A percentile compares a stretch with the other conserved stretches of the same genome.
Conservation (phyloP, 2,113 vertebrate species). For the Oostethus manadensis region DNA sequence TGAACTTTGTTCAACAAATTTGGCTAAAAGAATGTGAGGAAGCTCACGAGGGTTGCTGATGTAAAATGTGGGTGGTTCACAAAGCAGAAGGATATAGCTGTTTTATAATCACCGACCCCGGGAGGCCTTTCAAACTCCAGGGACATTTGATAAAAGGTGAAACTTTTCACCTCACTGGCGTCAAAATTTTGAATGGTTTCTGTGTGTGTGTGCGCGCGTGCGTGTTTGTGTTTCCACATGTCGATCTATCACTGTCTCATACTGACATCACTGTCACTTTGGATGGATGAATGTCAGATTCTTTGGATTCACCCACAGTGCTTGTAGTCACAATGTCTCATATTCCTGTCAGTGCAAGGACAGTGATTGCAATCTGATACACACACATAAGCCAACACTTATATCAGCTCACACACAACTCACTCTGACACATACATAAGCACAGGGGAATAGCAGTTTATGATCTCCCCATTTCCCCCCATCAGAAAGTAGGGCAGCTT, state of each 20-base stretch:
- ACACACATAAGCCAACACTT: slow-evolving; percentile 18
- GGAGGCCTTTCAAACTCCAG: slow-evolving; percentile 35
- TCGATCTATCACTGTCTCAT: slow-evolving; percentile 59
- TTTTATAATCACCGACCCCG: slow-evolving; percentile 45
- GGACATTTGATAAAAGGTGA: slow-evolving; percentile 51
- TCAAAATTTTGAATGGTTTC: slow-evolving; percentile 36
- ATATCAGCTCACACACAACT: slow-evolving; percentile 2
- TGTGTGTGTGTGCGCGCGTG: slow-evolving; percentile 21
- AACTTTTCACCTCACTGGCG: slow-evolving; percentile 49
- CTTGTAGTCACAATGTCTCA: slow-evolving; percentile 59
- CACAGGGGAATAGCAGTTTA: slow-evolving; percentile 54
- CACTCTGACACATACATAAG: slow-evolving; percentile 27
- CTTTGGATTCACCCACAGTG: slow-evolving; percentile 61
- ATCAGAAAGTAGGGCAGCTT: slow-evolving; percentile 70
- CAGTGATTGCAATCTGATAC: slow-evolving; percentile 53
- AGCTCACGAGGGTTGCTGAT: slow-evolving; percentile 25
- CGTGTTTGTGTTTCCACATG: slow-evolving; percentile 33
- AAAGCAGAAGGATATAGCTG: slow-evolving; percentile 42
- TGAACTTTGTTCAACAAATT: slow-evolving; percentile 46
- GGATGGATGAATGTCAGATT: slow-evolving; percentile 64
- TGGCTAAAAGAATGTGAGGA: slow-evolving; percentile 34
- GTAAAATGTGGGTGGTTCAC: slow-evolving; percentile 47
- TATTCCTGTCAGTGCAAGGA: slow-evolving; percentile 58
- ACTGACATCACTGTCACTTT: slow-evolving; percentile 59
- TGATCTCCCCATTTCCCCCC: slow-evolving; percentile 55